Conservation (phyloP, 2,797 vertebrate species). For the Crocidura indochinensis region DNA sequence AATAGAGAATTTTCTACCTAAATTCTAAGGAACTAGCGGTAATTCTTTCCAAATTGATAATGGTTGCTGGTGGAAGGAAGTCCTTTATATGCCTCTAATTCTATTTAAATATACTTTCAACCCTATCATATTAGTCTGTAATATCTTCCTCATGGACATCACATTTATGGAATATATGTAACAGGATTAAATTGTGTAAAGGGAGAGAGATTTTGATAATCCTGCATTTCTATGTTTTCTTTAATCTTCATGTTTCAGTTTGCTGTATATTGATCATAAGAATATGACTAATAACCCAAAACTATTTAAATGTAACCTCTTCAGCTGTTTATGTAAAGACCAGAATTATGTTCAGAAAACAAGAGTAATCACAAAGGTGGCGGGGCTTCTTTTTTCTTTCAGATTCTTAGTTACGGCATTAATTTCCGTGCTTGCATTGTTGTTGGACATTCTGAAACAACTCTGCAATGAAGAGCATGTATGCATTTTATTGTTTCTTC, state of each 20-base stretch:
- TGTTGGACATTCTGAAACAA: constrained; percentile 46
- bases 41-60: background rate
- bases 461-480: constrained; percentile 57
- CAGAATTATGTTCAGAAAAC: constrained; percentile 61
- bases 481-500: constrained; percentile 27
- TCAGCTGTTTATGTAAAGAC: constrained; percentile 58
- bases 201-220: constrained; percentile 10
- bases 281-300: constrained; percentile 58
- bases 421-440: constrained; percentile 59
- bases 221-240: constrained; percentile 13
- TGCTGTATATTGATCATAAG: constrained; percentile 60
- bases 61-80: too few relatives aligned
- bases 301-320: constrained; percentile 68
- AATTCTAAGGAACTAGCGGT: constrained; percentile 25
- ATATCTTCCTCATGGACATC: constrained; percentile 54
- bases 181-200: constrained; percentile 29
- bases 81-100: constrained; percentile 41
- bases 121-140: constrained; percentile 41
- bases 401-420: constrained; percentile 51
- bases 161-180: constrained; percentile 60
- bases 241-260: constrained; percentile 63
- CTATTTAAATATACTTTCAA: constrained; percentile 39
- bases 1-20: constrained; percentile 66
- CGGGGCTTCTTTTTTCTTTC: background rate
- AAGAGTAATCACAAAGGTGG: constrained; percentile 54